Evolutionary conservation across 2,113 vertebrate genomes (phyloP).

Genomic region (Trematomus loennbergii): DNA sequence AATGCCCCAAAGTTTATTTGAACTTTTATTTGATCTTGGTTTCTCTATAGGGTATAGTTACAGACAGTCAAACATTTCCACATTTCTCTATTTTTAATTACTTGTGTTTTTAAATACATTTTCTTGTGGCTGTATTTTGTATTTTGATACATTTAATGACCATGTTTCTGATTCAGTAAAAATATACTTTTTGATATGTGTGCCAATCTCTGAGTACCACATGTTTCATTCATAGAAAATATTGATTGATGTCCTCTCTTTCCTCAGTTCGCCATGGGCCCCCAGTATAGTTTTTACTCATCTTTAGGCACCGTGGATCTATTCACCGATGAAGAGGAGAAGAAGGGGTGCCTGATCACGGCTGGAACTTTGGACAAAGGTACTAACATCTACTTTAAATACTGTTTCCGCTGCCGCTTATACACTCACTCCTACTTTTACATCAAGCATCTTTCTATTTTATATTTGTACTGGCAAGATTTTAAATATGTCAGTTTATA

Average conservation of each 20-base stretch:
- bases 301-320: not conserved
- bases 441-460: not conserved
- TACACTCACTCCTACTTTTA: not conserved
- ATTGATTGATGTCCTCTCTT: not conserved
- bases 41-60: too few species aligned
- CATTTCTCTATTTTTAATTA: not conserved
- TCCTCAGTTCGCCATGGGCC: constrained; percentile 65
- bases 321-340: not conserved
- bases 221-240: not conserved
- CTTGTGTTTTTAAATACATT: too few species aligned
- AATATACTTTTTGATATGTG: too few species aligned
- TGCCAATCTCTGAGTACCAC: too few species aligned
- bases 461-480: too few species aligned
- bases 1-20: too few species aligned
- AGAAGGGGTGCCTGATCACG: constrained; percentile 39
- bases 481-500: not conserved
- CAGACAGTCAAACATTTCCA: too few species aligned
- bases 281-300: accelerated
- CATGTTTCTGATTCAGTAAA: too few species aligned
- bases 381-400: not conserved
- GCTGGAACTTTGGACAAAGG: constrained; percentile 68
- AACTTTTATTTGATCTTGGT: too few species aligned
- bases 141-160: too few species aligned
- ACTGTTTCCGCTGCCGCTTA: not conserved
- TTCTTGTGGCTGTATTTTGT: too few species aligned